Percentiles rank a stretch among this genome's conserved stretches.
Conservation (phyloP, 2,113 vertebrate genomes). For the Pipa parva region DNA sequence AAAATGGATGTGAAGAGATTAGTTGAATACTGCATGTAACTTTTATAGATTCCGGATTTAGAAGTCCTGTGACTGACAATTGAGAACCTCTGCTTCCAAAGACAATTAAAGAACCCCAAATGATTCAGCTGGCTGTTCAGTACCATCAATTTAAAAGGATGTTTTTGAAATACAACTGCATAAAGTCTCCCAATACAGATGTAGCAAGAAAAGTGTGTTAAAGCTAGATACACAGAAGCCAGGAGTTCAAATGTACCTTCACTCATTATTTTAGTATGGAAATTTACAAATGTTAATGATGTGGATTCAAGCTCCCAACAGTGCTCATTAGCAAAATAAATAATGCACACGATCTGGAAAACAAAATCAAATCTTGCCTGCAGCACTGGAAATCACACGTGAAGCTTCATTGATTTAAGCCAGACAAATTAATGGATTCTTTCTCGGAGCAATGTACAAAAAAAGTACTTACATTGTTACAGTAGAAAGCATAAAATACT, state of each 20-base stretch:
- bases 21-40: background rate
- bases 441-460: background rate
- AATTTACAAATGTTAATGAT: conserved; percentile 22
- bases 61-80: conserved; percentile 5
- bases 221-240: conserved; percentile 25
- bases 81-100: conserved; percentile 16
- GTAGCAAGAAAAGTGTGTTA: conserved; percentile 22
- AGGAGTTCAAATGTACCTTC: conserved; percentile 21
- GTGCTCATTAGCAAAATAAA: conserved; percentile 21
- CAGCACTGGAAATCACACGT: fast-evolving
- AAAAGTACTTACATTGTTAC: conserved; percentile 76
- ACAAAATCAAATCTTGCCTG: background rate
- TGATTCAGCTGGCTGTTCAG: conserved; percentile 22
- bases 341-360: conserved; percentile 34
- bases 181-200: background rate
- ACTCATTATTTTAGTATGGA: conserved; percentile 8
- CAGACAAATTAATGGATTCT: conserved; percentile 19
- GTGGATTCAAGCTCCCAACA: background rate
- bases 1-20: no score
- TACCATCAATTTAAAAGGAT: conserved; percentile 27
- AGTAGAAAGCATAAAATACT: conserved; percentile 95
- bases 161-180: conserved; percentile 20
- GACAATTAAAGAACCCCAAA: conserved; percentile 30
- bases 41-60: no score
- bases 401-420: conserved; percentile 19